phyloP scores from a whole-genome alignment of 2,888 invertebrate genomes.

The Metallyticus violacea region DNA sequence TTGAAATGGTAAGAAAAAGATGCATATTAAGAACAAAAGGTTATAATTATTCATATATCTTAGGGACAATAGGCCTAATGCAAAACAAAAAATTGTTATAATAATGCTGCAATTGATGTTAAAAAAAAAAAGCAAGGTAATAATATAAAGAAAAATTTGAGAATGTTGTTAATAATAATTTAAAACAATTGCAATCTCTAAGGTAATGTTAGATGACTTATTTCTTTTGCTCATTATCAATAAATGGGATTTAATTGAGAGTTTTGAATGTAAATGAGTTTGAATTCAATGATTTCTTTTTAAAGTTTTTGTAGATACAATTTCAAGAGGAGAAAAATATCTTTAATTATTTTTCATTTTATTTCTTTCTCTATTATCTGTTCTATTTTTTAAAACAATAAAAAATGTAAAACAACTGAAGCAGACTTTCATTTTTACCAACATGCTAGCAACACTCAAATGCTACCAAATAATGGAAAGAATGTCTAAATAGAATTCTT shows the following conservation, averaged over 20 bases:
- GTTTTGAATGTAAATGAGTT: not conserved
- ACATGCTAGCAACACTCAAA: too few relatives aligned
- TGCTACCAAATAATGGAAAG: not conserved
- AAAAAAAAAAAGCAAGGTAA: not conserved
- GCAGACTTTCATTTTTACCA: too few relatives aligned
- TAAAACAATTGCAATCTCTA: not conserved
- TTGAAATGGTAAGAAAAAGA: not conserved
- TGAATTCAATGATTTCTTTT: not conserved
- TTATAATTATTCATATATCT: not conserved
- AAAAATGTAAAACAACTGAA: not conserved
- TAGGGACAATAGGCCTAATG: not conserved
- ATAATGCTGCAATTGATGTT: not conserved
- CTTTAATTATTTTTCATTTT: not conserved
- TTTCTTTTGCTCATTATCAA: not conserved
- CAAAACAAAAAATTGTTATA: not conserved
- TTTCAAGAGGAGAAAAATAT: not conserved
- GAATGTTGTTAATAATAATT: not conserved
- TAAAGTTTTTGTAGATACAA: not conserved
- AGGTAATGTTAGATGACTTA: not conserved
- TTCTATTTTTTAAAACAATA: constrained; percentile 17
- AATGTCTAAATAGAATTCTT: too few relatives aligned
- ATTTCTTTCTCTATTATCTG: constrained; percentile 1
- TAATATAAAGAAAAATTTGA: not conserved
- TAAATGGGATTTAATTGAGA: not conserved
- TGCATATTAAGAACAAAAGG: too few relatives aligned